Conservation (phyloP, 2,113 vertebrate species). For the Gopherus flavomarginatus region DNA sequence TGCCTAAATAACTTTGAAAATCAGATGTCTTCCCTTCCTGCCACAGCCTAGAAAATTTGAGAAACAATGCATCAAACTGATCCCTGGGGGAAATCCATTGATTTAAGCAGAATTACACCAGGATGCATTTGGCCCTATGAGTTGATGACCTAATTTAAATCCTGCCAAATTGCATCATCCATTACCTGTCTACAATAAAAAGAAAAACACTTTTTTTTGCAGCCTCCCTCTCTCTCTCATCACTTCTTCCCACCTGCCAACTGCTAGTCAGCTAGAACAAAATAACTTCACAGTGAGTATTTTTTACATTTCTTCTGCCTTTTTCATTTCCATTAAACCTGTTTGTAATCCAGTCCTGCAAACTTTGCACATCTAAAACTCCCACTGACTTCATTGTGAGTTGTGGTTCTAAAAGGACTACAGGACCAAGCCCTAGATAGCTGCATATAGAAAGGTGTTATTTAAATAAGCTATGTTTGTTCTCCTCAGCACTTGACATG, state of each 20-base stretch:
- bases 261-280: not conserved
- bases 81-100: not conserved
- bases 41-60: not conserved
- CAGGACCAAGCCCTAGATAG: not conserved
- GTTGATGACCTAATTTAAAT: not conserved
- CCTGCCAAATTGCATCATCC: not conserved
- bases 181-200: conserved; percentile 1
- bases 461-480: not conserved
- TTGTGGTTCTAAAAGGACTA: not conserved
- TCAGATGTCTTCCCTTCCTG: not conserved
- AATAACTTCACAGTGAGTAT: not conserved
- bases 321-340: not conserved
- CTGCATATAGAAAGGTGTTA: not conserved
- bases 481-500: not conserved
- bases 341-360: not conserved
- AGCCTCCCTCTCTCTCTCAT: not conserved
- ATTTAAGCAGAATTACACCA: not conserved
- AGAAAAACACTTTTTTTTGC: not conserved
- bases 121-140: not conserved
- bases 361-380: not conserved
- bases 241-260: conserved; percentile 17
- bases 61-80: not conserved
- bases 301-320: not conserved
- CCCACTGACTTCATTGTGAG: not conserved
- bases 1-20: not conserved